Conservation (phyloP, 2,113 vertebrate genomes). For the Onychorhynchus coronatus region DNA sequence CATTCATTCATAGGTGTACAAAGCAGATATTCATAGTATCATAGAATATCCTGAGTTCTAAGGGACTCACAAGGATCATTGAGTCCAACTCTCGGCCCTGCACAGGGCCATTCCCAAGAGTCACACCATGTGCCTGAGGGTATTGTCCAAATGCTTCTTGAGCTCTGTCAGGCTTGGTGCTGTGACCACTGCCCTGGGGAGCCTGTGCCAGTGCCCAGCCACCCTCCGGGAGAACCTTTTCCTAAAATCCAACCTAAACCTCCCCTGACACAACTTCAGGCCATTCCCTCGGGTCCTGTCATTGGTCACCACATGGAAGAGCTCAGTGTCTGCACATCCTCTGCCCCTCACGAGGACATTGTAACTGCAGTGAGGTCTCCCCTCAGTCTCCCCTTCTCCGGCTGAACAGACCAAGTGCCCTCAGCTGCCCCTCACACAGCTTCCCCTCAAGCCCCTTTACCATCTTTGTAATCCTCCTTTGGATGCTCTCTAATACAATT, state of each 20-base stretch:
- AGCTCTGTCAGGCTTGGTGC: not conserved
- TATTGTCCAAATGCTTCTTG: not conserved
- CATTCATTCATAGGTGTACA: not conserved
- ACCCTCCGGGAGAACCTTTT: not conserved
- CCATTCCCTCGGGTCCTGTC: not conserved
- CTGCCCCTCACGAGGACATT: rapidly evolving
- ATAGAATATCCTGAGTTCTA: not conserved
- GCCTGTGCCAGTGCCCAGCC: rapidly evolving
- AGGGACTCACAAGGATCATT: rapidly evolving
- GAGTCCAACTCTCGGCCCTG: not conserved
- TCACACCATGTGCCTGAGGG: not conserved
- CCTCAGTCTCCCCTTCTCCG: not conserved
- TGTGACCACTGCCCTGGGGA: not conserved
- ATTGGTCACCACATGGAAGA: not conserved
- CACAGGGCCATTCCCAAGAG: not conserved
- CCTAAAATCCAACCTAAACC: rapidly evolving
- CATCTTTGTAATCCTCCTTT: not conserved
- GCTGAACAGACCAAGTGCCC: not conserved
- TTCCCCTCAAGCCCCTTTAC: not conserved
- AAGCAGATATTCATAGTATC: not conserved
- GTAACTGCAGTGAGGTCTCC: too few species aligned
- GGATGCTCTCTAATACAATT: not conserved
- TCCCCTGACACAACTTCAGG: not conserved
- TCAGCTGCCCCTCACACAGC: rapidly evolving
- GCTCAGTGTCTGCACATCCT: not conserved